Conservation (phyloP, 2,113 vertebrate species). For the Progne subis region DNA sequence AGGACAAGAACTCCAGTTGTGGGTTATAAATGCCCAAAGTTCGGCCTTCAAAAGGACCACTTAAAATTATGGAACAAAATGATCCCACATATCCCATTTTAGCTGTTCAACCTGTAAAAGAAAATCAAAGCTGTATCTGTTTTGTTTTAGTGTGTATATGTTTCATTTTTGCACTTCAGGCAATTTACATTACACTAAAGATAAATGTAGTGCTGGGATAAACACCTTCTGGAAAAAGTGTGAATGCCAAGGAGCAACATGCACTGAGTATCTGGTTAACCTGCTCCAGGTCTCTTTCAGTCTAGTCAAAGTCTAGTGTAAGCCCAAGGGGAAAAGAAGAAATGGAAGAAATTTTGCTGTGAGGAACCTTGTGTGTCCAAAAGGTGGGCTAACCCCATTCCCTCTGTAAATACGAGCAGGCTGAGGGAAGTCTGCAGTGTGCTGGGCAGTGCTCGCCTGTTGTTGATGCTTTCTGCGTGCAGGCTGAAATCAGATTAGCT, state of each 20-base stretch:
- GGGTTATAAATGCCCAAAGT: not conserved
- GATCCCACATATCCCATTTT: not conserved
- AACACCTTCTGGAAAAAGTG: not conserved
- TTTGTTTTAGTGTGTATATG: not conserved
- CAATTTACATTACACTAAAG: conserved; percentile 5
- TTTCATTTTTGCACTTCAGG: not conserved
- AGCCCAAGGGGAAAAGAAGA: not conserved
- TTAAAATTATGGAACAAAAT: not conserved
- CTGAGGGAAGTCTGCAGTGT: not conserved
- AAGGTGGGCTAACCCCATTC: not conserved
- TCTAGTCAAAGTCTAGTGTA: not conserved
- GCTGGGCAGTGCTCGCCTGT: not conserved
- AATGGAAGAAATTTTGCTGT: not conserved
- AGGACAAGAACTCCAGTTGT: not conserved
- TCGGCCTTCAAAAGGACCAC: not conserved
- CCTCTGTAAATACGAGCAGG: rapidly evolving
- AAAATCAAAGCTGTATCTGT: not conserved
- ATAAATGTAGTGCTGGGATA: not conserved
- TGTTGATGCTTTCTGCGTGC: not conserved
- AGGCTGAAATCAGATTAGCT: not conserved
- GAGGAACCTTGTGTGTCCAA: not conserved
- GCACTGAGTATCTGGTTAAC: not conserved
- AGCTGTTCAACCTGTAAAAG: not conserved
- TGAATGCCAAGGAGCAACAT: not conserved
- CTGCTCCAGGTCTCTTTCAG: not conserved